phyloP scores from a whole-genome alignment of 2,888 invertebrate species.

The Tipula unca region DNA sequence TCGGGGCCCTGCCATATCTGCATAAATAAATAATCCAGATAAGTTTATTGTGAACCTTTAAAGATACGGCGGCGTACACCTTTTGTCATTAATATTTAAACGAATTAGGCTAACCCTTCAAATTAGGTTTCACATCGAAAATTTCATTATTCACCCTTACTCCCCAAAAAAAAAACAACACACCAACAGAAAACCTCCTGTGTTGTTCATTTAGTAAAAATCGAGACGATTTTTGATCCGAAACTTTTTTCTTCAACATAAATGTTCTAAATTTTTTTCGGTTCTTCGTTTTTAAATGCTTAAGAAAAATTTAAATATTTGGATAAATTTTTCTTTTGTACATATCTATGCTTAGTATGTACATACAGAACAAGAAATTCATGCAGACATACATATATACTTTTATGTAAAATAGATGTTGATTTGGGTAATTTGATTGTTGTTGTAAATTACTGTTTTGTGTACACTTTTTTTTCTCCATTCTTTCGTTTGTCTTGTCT shows the following conservation, averaged over 20 bases:
- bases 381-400: too few species aligned
- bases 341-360: neutral
- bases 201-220: neutral
- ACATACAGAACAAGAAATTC: neutral
- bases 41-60: neutral
- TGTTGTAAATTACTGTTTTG: neutral
- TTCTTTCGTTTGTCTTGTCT: neutral
- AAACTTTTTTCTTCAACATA: neutral
- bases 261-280: neutral
- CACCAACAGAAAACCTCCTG: neutral
- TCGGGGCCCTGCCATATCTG: neutral
- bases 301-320: neutral
- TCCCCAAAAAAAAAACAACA: neutral
- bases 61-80: neutral
- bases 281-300: neutral
- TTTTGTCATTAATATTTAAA: neutral
- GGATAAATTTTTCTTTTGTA: neutral
- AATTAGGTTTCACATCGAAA: neutral
- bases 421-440: neutral
- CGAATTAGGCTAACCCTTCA: neutral
- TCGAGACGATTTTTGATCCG: neutral
- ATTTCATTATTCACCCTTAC: neutral
- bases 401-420: conserved; percentile 14
- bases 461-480: neutral
- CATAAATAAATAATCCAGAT: neutral